phyloP scores from a whole-genome alignment of 2,888 invertebrate genomes.

The Penaeus monodon region DNA sequence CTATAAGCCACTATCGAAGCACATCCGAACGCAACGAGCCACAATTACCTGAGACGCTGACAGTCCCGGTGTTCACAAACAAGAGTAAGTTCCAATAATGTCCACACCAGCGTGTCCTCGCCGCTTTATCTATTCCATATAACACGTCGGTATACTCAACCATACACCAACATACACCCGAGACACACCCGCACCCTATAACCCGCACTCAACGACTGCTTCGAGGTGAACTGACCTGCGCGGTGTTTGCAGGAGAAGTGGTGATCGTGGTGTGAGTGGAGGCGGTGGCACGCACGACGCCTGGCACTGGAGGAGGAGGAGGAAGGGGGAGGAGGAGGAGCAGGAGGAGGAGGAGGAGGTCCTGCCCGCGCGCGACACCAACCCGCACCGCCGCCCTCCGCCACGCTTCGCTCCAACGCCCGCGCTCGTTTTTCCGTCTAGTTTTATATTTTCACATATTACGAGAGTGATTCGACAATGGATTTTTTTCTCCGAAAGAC shows the following conservation, averaged over 20 bases:
- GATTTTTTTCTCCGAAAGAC: too few relatives aligned
- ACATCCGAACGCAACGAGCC: neutral
- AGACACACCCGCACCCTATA: neutral
- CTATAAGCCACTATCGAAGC: neutral
- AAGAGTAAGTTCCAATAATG: conserved; percentile 16
- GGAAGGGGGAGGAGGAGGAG: conserved; percentile 25
- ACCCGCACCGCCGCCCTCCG: conserved; percentile 21
- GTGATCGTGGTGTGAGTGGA: conserved; percentile 26
- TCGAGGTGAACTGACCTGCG: conserved; percentile 31
- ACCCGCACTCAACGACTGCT: conserved; percentile 7
- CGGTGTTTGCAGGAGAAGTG: conserved; percentile 34
- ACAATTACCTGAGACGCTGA: conserved; percentile 43
- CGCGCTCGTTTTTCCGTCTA: too few relatives aligned
- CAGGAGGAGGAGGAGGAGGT: conserved; percentile 19
- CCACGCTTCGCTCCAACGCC: neutral
- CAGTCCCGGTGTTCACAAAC: conserved; percentile 38
- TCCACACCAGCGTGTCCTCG: conserved; percentile 16
- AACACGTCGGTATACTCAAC: neutral
- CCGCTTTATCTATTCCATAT: neutral
- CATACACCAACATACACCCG: neutral
- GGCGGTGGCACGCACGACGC: conserved; percentile 56
- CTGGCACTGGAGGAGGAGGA: conserved; percentile 45
- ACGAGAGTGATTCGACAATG: too few relatives aligned
- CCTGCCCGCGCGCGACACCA: conserved; percentile 32
- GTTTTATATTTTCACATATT: too few relatives aligned